phyloP scores from a whole-genome alignment of 2,797 vertebrate species.

The Ptychobarbus kaznakovi region DNA sequence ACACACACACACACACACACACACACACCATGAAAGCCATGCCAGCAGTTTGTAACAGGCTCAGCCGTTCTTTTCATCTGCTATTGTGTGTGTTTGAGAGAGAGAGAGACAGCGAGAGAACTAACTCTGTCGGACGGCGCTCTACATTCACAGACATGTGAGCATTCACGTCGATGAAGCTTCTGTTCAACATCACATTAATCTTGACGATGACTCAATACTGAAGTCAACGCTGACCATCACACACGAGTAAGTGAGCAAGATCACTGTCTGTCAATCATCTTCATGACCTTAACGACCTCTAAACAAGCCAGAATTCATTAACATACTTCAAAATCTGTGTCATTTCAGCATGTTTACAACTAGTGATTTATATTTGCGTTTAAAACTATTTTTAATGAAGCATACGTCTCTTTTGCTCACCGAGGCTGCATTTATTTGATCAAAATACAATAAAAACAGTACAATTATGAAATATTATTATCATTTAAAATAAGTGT shows the following conservation, averaged over 20 bases:
- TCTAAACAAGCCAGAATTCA: background rate
- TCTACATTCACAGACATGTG: background rate
- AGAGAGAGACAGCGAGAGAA: background rate
- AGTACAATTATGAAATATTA: background rate
- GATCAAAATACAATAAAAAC: background rate
- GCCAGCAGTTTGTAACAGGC: constrained; percentile 78
- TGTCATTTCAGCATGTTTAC: background rate
- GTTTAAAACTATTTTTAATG: background rate
- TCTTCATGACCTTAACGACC: background rate
- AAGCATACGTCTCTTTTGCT: too few relatives aligned
- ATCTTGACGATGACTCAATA: background rate
- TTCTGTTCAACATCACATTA: background rate
- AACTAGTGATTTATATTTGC: background rate
- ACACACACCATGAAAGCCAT: constrained; percentile 76
- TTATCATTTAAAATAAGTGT: background rate
- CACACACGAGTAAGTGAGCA: background rate
- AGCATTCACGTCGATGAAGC: background rate
- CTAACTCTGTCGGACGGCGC: background rate
- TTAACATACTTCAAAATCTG: background rate
- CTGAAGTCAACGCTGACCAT: background rate
- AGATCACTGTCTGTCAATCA: background rate
- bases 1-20: constrained; percentile 47
- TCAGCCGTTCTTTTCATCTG: constrained; percentile 71
- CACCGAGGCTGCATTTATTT: background rate
- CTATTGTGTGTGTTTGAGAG: constrained; percentile 19